These are phyloP conservation scores for Iselma pallidipennis DNA, from an alignment of 2,888 invertebrate species.

Conservation along the genomic window DNA sequence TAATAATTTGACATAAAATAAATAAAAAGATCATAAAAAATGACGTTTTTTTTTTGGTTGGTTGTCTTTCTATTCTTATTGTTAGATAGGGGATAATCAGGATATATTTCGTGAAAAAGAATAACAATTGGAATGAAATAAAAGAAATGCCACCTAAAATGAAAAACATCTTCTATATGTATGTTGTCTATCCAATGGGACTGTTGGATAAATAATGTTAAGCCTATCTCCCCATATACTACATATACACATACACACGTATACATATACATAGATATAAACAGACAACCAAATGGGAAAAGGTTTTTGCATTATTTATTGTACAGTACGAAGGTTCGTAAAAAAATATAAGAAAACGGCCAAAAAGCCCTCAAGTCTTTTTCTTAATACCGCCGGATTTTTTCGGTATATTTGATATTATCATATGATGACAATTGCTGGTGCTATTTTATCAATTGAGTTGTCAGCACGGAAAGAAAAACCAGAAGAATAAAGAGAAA, in stretches of 20 bases:
- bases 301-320: not conserved
- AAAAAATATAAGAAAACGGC: not conserved
- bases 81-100: too few species aligned
- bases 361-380: not conserved
- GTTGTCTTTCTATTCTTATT: too few species aligned
- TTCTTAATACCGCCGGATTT: too few species aligned
- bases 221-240: not conserved
- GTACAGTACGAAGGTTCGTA: not conserved
- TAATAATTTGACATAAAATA: too few species aligned
- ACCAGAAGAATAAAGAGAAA: not conserved
- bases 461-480: not conserved
- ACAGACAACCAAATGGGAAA: too few species aligned
- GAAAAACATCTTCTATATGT: slow-evolving; percentile 3
- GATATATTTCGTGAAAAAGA: too few species aligned
- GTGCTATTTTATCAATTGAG: not conserved
- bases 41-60: not conserved
- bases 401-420: not conserved
- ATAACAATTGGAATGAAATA: too few species aligned
- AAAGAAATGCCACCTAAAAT: not conserved
- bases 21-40: slow-evolving; percentile 8
- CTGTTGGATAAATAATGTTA: not conserved
- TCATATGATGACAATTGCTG: not conserved
- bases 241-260: too few species aligned
- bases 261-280: too few species aligned
- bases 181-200: not conserved